phyloP scores from a whole-genome alignment of 35 echinoderm and acorn worm species.

The Apostichopus parvimensis region DNA sequence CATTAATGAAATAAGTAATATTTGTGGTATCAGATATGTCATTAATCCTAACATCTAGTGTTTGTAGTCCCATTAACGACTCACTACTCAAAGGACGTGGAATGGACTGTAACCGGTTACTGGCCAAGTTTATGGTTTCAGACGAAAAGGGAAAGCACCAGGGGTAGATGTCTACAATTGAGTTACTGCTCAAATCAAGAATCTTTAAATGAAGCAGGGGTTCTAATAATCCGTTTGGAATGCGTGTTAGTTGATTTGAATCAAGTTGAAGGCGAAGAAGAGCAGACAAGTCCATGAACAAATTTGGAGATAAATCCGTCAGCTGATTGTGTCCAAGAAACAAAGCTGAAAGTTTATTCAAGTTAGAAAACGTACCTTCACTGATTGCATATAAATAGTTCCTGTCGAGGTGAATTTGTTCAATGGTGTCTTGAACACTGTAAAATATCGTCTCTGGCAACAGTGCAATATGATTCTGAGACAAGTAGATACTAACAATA shows the following conservation, averaged over 20 bases:
- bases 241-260: neutral
- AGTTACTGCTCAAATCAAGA: conserved; percentile 14
- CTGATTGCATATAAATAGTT: neutral
- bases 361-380: neutral
- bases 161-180: neutral
- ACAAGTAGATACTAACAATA: neutral
- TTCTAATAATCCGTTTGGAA: neutral
- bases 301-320: neutral
- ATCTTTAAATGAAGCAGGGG: neutral
- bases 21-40: conserved; percentile 23
- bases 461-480: neutral
- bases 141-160: neutral
- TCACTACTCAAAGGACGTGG: neutral
- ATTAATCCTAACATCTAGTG: conserved; percentile 21
- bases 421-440: neutral
- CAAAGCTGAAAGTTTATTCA: conserved; percentile 3
- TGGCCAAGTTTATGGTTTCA: neutral
- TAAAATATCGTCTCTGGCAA: neutral
- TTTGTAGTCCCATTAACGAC: neutral
- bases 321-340: conserved; percentile 13
- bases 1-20: neutral
- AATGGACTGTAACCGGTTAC: conserved; percentile 6
- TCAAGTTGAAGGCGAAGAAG: neutral
- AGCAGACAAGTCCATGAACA: neutral
- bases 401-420: conserved; percentile 33